phyloP scores from a whole-genome alignment of 2,113 vertebrate species.

The Trichechus manatus region DNA sequence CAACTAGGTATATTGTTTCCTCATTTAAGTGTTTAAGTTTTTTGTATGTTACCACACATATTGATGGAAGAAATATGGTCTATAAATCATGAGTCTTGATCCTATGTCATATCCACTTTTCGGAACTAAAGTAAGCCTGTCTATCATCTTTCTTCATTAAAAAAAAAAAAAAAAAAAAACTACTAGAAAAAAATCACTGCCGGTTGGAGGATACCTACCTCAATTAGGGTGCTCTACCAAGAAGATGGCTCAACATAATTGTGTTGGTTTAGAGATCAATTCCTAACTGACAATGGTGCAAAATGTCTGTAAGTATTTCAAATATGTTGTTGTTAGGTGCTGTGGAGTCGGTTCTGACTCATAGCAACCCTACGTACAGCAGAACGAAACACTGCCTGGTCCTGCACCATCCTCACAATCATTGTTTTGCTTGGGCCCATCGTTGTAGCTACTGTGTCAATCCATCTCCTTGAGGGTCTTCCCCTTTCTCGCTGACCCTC shows the following conservation, averaged over 20 bases:
- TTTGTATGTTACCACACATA: neutral
- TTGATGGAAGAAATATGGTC: neutral
- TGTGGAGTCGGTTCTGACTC: too few relatives aligned
- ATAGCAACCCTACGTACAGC: too few relatives aligned
- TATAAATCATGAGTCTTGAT: neutral
- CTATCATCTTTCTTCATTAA: neutral
- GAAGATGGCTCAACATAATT: accelerated
- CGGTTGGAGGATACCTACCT: accelerated
- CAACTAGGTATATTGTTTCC: neutral
- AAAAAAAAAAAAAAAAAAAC: neutral
- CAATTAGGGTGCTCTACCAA: neutral
- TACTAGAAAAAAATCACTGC: too few relatives aligned
- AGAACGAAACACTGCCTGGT: too few relatives aligned
- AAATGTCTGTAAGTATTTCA: neutral
- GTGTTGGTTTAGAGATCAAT: neutral
- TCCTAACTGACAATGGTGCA: neutral
- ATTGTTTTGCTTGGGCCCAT: too few relatives aligned
- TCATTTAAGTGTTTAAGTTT: neutral
- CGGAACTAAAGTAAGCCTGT: neutral
- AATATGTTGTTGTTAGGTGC: too few relatives aligned
- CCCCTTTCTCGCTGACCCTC: too few relatives aligned
- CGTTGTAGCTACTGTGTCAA: too few relatives aligned
- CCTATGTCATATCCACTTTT: neutral
- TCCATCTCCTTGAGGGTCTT: too few relatives aligned
- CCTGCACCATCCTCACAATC: too few relatives aligned